phyloP scores from a whole-genome alignment of 2,888 invertebrate genomes.

The Drosophila tripunctata region DNA sequence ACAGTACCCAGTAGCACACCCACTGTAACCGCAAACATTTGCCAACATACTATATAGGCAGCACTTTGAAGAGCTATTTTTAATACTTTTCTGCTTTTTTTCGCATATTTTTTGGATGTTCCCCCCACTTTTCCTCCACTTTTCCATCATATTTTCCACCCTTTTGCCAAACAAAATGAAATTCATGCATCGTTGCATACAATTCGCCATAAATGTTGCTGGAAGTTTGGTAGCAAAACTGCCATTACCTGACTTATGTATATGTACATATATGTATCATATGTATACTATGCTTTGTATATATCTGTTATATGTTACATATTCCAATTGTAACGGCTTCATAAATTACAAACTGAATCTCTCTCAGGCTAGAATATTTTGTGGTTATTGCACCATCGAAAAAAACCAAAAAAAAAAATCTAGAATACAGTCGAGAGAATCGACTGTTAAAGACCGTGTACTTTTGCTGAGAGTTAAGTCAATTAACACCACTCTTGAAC shows the following conservation, averaged over 20 bases:
- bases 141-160: not conserved
- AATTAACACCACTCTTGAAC: no score
- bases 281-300: no score
- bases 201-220: conserved; percentile 76
- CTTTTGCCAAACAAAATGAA: conserved; percentile 57
- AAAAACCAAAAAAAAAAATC: no score
- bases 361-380: conserved; percentile 18
- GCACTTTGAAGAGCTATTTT: conserved; percentile 76
- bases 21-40: conserved; percentile 73
- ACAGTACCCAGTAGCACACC: conserved; percentile 5
- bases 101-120: no score
- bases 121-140: not conserved
- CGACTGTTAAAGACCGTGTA: no score
- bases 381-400: not conserved
- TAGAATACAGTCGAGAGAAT: no score
- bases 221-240: conserved; percentile 61
- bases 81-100: conserved; percentile 62
- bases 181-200: conserved; percentile 76
- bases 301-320: conserved; percentile 1
- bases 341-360: conserved; percentile 67
- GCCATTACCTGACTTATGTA: conserved; percentile 52
- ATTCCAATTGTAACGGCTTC: conserved; percentile 37
- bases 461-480: no score
- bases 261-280: not conserved
- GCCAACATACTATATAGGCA: conserved; percentile 69